Evolutionary conservation across 2,797 vertebrate species (phyloP).

Genomic region (Falco novaeseelandiae): DNA sequence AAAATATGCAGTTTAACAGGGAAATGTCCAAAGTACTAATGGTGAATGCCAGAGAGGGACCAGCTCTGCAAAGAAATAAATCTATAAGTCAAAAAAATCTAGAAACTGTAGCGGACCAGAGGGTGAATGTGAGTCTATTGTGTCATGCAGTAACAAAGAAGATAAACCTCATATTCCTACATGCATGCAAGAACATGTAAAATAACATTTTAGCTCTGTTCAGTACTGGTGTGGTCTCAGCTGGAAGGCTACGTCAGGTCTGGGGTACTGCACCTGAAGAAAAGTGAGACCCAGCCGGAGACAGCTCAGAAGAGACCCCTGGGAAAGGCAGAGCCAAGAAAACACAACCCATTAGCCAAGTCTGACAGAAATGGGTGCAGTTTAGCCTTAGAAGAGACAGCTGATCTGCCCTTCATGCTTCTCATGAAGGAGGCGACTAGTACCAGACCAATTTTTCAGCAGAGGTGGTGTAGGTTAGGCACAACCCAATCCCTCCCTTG

Average conservation of each 20-base stretch:
- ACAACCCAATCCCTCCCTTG: not conserved
- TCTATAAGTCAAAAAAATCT: not conserved
- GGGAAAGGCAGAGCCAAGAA: not conserved
- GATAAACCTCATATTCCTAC: not conserved
- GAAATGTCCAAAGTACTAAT: not conserved
- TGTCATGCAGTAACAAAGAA: not conserved
- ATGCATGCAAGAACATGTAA: not conserved
- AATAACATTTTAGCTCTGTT: not conserved
- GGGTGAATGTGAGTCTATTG: not conserved
- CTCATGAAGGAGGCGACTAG: not conserved
- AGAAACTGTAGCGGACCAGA: not conserved
- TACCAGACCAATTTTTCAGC: not conserved
- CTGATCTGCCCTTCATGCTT: not conserved
- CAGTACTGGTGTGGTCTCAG: not conserved
- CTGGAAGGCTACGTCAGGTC: not conserved
- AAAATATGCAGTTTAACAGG: not conserved
- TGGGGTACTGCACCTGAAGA: not conserved
- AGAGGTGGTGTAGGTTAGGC: not conserved
- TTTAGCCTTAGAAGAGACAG: not conserved
- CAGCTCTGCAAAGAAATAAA: not conserved
- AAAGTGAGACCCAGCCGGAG: not conserved
- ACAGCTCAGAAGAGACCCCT: not conserved
- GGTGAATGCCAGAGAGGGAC: not conserved
- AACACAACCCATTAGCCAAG: accelerated
- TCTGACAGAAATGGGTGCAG: not conserved